Evolutionary conservation across 2,113 vertebrate species (phyloP).

Genomic region (Atherinomorus stipes): DNA sequence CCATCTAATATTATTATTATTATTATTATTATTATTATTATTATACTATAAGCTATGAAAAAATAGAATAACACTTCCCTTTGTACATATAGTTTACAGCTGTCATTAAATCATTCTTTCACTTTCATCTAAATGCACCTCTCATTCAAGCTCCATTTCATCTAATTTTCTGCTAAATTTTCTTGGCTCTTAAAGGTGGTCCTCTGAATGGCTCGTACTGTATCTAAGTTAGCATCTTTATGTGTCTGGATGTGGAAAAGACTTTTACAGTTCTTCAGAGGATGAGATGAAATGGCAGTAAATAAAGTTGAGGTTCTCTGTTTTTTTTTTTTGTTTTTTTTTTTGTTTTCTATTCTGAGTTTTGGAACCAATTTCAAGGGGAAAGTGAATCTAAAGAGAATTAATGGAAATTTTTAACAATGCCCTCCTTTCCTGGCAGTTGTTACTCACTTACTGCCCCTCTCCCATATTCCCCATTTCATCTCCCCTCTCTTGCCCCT

Average conservation of each 20-base stretch:
- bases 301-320: neutral
- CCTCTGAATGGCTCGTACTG: too few species aligned
- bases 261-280: neutral
- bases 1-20: too few species aligned
- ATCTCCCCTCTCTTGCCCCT: constrained; percentile 25
- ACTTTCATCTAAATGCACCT: neutral
- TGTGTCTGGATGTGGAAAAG: neutral
- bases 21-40: too few species aligned
- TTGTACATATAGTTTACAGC: too few species aligned
- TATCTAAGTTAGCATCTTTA: neutral
- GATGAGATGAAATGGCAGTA: neutral
- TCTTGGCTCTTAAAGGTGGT: constrained; percentile 6
- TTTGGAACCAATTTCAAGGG: neutral
- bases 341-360: neutral
- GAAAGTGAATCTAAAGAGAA: constrained; percentile 12
- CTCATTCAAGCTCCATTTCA: neutral
- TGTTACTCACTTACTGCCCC: constrained; percentile 36
- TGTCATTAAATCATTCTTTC: too few species aligned
- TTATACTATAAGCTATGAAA: too few species aligned
- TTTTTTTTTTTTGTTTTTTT: neutral
- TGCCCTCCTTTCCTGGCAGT: constrained; percentile 39
- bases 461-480: constrained; percentile 39
- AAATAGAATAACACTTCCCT: too few species aligned
- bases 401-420: constrained; percentile 55
- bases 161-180: neutral